A percentile compares a stretch with the other conserved stretches of the same genome.
Conservation (phyloP, 2,888 invertebrate genomes). For the Drosophila kanekoi region DNA sequence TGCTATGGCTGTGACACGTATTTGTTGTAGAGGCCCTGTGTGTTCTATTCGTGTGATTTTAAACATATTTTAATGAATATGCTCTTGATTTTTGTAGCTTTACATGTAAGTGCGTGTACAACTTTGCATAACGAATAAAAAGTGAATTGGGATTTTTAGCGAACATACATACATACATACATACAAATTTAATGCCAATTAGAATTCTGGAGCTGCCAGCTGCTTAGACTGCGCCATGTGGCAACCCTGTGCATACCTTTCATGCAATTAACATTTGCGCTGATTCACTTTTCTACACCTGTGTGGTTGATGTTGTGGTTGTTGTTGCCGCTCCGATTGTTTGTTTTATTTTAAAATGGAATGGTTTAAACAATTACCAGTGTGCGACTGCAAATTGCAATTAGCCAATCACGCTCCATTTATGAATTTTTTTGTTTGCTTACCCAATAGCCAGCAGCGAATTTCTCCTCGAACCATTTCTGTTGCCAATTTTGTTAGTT, state of each 20-base stretch:
- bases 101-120: neutral
- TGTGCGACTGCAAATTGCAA: slow-evolving; percentile 30
- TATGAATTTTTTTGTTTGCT: slow-evolving; percentile 39
- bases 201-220: slow-evolving; percentile 50
- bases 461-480: slow-evolving; percentile 32
- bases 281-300: slow-evolving; percentile 59
- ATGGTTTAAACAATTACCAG: slow-evolving; percentile 48
- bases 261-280: slow-evolving; percentile 48
- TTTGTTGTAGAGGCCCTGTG: slow-evolving; percentile 52
- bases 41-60: slow-evolving; percentile 21
- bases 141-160: slow-evolving; percentile 8
- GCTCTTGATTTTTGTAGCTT: slow-evolving; percentile 17
- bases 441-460: slow-evolving; percentile 8
- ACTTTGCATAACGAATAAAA: slow-evolving; percentile 4
- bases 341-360: slow-evolving; percentile 24
- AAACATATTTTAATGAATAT: slow-evolving; percentile 12
- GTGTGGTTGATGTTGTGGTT: slow-evolving; percentile 8
- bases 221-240: slow-evolving; percentile 41
- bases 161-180: neutral
- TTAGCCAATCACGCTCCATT: slow-evolving; percentile 29
- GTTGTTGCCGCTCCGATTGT: slow-evolving; percentile 2
- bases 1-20: slow-evolving; percentile 69
- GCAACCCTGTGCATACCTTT: slow-evolving; percentile 46
- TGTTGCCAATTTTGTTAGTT: slow-evolving; percentile 37
- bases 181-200: slow-evolving; percentile 41